These are phyloP conservation scores for Caradrina kadenii DNA, from an alignment of 2,888 invertebrate species.

Conservation along the genomic window DNA sequence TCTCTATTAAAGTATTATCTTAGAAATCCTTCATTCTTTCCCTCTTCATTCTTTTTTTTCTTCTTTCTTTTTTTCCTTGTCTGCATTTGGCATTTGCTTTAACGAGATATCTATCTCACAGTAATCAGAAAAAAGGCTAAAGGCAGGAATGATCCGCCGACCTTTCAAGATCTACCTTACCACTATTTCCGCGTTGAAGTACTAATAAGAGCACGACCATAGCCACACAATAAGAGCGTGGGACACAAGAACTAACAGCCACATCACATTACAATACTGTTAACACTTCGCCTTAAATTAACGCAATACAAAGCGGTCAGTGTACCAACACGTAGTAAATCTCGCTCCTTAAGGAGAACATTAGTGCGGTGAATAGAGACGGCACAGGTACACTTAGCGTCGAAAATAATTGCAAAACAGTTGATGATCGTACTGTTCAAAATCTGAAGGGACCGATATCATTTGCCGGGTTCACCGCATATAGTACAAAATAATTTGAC, in stretches of 20 bases:
- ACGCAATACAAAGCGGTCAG: constrained; percentile 38
- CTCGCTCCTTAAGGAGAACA: constrained; percentile 36
- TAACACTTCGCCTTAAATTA: constrained; percentile 36
- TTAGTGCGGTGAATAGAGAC: constrained; percentile 55
- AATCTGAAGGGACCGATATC: too few species aligned
- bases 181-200: neutral
- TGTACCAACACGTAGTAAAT: constrained; percentile 50
- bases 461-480: too few species aligned
- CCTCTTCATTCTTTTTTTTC: too few species aligned
- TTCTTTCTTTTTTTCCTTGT: too few species aligned
- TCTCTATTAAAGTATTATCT: too few species aligned
- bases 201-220: constrained; percentile 21
- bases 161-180: neutral
- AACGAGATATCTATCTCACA: too few species aligned
- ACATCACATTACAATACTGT: constrained; percentile 40
- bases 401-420: too few species aligned
- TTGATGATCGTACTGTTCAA: too few species aligned
- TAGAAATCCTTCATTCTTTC: too few species aligned
- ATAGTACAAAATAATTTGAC: too few species aligned
- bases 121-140: too few species aligned
- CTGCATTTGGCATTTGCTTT: too few species aligned
- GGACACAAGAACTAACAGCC: constrained; percentile 28
- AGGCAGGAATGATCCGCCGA: neutral
- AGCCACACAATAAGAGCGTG: constrained; percentile 36
- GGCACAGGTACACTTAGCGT: constrained; percentile 13